These are phyloP conservation scores for Gorsachius goisagi DNA, from an alignment of 2,113 vertebrate genomes.

Conservation along the genomic window DNA sequence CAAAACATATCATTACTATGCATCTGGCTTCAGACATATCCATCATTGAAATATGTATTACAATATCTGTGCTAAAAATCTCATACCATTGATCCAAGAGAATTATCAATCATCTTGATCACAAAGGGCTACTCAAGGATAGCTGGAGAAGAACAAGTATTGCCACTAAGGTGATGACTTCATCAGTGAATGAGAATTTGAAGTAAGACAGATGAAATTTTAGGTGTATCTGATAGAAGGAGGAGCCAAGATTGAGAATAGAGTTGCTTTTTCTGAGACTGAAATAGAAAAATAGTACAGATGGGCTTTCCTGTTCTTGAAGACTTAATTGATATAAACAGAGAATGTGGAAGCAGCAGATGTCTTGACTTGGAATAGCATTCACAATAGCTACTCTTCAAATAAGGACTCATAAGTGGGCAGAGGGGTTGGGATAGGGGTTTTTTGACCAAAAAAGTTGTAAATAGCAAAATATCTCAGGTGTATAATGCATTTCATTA, in stretches of 20 bases:
- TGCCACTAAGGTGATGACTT: slow-evolving; percentile 25
- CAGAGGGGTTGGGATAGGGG: accelerated
- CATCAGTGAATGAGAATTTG: background rate
- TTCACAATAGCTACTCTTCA: background rate
- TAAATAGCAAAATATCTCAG: background rate
- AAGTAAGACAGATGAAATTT: background rate
- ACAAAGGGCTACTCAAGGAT: slow-evolving; percentile 47
- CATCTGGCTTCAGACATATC: background rate
- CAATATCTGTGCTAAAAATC: slow-evolving; percentile 27
- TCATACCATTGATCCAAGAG: slow-evolving; percentile 39
- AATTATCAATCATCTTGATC: slow-evolving; percentile 49
- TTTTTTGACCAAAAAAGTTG: background rate
- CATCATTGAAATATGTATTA: slow-evolving; percentile 36
- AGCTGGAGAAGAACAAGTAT: background rate
- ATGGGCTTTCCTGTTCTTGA: background rate
- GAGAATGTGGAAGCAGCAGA: background rate
- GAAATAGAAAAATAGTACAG: background rate
- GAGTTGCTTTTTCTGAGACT: background rate
- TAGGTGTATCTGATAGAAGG: background rate
- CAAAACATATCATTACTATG: slow-evolving; percentile 44
- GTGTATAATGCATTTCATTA: background rate
- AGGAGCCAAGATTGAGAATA: background rate
- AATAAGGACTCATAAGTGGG: background rate
- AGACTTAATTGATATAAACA: background rate
- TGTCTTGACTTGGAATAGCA: background rate